Evolutionary conservation across 2,797 vertebrate genomes (phyloP).

Genomic region (Protosalanx chinensis): DNA sequence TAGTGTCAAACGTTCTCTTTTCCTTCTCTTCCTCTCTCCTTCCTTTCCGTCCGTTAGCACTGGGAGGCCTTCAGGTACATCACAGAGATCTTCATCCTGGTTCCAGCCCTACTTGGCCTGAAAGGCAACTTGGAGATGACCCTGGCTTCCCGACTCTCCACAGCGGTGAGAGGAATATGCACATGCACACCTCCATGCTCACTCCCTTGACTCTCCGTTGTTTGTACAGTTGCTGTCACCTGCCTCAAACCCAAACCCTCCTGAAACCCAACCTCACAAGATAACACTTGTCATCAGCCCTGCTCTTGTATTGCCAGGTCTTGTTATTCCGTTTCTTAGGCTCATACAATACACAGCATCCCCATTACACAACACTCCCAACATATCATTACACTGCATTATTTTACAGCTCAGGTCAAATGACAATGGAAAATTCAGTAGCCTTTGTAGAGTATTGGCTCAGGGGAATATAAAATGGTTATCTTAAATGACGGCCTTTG

Average conservation of each 20-base stretch:
- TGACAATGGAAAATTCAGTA: neutral
- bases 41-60: constrained; percentile 72
- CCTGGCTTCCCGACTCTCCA: constrained; percentile 91
- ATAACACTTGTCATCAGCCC: neutral
- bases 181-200: constrained; percentile 1
- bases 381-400: neutral
- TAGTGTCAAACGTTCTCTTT: neutral
- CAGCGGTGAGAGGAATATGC: constrained; percentile 78
- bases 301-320: neutral
- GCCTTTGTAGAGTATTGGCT: neutral
- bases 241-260: neutral
- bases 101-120: constrained; percentile 92
- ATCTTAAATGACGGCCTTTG: neutral
- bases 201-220: neutral
- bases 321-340: neutral
- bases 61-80: constrained; percentile 94
- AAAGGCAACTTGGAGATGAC: constrained; percentile 99
- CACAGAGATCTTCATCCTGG: constrained; percentile 97
- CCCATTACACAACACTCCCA: neutral
- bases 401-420: neutral
- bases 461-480: neutral
- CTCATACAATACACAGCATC: neutral
- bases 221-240: neutral
- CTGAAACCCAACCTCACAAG: neutral
- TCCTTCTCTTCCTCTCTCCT: neutral